A percentile compares a stretch with the other conserved stretches of the same genome.
These are phyloP conservation scores for Rhinella marina DNA, from an alignment of 2,797 vertebrate genomes.

Conservation along the genomic window DNA sequence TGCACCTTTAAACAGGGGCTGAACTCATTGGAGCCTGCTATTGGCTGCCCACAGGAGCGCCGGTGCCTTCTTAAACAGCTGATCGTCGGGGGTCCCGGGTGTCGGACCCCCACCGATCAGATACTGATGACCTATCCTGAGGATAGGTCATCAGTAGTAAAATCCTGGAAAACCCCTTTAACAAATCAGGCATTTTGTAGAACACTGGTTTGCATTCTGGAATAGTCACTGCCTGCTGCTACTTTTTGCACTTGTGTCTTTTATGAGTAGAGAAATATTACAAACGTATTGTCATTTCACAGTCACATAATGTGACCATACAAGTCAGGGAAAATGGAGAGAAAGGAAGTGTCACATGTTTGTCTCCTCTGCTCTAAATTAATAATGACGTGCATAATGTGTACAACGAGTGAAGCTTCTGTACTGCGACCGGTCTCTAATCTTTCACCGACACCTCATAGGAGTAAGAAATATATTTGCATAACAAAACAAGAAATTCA, in stretches of 20 bases:
- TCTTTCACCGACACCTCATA: not conserved
- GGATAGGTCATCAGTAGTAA: too few relatives aligned
- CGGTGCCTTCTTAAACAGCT: too few relatives aligned
- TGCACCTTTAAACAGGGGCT: too few relatives aligned
- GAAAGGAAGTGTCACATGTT: not conserved
- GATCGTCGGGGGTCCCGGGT: too few relatives aligned
- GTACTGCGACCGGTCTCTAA: not conserved
- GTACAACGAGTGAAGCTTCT: not conserved
- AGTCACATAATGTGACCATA: constrained; percentile 21
- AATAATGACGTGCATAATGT: not conserved
- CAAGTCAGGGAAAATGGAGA: not conserved
- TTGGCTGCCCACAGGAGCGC: too few relatives aligned
- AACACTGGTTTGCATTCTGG: not conserved
- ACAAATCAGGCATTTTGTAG: not conserved
- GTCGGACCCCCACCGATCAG: too few relatives aligned
- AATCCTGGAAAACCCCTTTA: too few relatives aligned
- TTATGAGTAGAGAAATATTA: not conserved
- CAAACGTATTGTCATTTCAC: constrained; percentile 18
- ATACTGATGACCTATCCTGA: too few relatives aligned
- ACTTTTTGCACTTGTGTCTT: not conserved
- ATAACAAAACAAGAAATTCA: not conserved
- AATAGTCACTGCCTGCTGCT: not conserved
- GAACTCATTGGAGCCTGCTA: too few relatives aligned
- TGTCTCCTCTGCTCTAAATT: not conserved
- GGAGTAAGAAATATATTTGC: not conserved